Evolutionary conservation across 2,888 invertebrate genomes (phyloP), one percentile per base, ranked within the genome.

Genomic region (Magallana nippona): DNA sequence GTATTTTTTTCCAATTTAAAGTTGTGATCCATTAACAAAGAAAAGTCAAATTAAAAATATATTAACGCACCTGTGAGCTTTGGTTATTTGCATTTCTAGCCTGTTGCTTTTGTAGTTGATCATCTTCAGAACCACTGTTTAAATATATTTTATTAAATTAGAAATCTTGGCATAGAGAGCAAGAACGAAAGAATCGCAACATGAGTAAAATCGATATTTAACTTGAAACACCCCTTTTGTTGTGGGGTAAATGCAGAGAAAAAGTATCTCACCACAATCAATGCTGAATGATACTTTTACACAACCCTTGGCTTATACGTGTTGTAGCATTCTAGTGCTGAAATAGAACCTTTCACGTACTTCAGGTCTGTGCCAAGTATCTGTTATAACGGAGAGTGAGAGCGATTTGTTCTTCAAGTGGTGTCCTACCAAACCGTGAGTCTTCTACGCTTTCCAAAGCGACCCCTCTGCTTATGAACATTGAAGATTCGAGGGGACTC

Each of bases 161-260:
- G 71, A 71, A 71, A 22, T 71, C 27, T 71, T 71, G 71, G 15
- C 10, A 71, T 71, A 71, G 71, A 71, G 32, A 71, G 71, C 71
- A 71, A 71, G 13, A 71, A 44, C 71, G 71, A 13, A 71, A 27
- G 11, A 71, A 27, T 71, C 27, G 71, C 27, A 71, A 71, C 71
- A 71, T 71, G 71, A 71, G 71, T 71, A 71, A 27, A 71, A 71
- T 71, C 71, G 71, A 71, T 71, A 71, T 71, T 71, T 71, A 71
- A 22, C 71, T 71, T 71, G 71, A 71, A 71, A 71, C 71, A 71
- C 71, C 71, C 71, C 71, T 71, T 63, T 71, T 71, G 71, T 71
- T 71, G 71, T 71, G 71, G 22, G 27, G 71, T 71, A 71, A 71
- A 71, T 27, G 71, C 19, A 15, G 71, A 71, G 71, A 71, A 27